Base-by-base conservation (phyloP, 2,113 vertebrate genomes). In the Calyptommatus sinebrachiatus region DNA sequence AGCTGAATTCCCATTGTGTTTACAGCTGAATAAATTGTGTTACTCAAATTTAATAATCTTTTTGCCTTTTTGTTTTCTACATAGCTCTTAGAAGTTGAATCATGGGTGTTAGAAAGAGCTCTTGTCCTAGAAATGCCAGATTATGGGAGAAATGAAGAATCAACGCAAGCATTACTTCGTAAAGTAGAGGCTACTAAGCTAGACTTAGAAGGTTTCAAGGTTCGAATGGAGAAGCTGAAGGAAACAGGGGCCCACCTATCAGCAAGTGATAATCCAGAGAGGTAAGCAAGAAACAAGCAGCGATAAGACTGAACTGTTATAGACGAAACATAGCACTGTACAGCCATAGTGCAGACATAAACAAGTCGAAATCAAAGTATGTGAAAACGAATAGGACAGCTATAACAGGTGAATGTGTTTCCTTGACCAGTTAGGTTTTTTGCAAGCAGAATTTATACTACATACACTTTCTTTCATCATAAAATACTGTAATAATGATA, bases 51-150 rank as follows among this genome's bases (percentile, higher is more conserved):
- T 20, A 28, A 22, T 85, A 20, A 76, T 70, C 24, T 12, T 10
- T 86, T 1, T 74, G 3, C 86, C 84, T 90, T 82, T 18, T 83
- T 24, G 12, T 57, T 57, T 57, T 57, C 53, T 57, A 57, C 14
- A 57, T 18, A 99, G 97, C 91, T 97, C 29, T 92, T 94, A 45
- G 97, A 98, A 78, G 92, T 96, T 22, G 93, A 96, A 85, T 89
- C 93, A 28, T 98, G 97, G 96, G 85, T 97, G 89, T 89, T 94
- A 62, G 96, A 97, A 76, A 93, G 86, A 74, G 87, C 84, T 65
- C 84, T 82, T 10, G 61, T 88, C 67, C 89, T 98, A 77, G 94
- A 96, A 78, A 91, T 80, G 0, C 78, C 86, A 46, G 97, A 97
- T 84, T 91, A 89, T n/a, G 96, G 97, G 71, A 95, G 92, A 88